A percentile compares a stretch with the other conserved stretches of the same genome.
Conservation (phyloP, 2,797 vertebrate genomes). For the Ispidina picta region DNA sequence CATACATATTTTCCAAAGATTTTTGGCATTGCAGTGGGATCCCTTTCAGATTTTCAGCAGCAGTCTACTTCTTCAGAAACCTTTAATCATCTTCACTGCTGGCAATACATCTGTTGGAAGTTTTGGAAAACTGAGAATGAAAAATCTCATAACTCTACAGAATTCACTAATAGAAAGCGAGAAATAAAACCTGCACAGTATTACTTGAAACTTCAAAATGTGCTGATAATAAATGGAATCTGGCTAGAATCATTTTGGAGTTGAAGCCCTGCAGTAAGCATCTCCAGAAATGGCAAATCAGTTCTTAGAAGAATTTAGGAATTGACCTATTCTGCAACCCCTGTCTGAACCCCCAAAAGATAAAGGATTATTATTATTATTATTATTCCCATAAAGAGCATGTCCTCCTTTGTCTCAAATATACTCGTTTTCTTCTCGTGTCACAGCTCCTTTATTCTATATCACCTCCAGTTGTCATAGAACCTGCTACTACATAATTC, state of each 20-base stretch:
- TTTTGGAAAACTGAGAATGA: constrained; percentile 42
- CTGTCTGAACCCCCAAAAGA: background rate
- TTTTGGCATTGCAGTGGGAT: constrained; percentile 39
- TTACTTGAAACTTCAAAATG: constrained; percentile 47
- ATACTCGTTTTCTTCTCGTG: background rate
- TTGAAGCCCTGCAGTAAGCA: background rate
- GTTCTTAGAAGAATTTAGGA: background rate
- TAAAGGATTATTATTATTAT: background rate
- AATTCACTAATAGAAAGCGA: constrained; percentile 61
- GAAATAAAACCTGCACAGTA: constrained; percentile 53
- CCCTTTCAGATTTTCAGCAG: constrained; percentile 61
- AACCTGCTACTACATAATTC: background rate
- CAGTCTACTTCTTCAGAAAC: constrained; percentile 44
- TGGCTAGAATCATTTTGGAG: constrained; percentile 19
- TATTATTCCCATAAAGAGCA: background rate
- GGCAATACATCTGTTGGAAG: constrained; percentile 59
- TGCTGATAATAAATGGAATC: constrained; percentile 57
- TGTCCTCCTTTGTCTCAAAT: background rate
- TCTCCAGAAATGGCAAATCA: background rate
- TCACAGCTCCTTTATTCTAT: background rate
- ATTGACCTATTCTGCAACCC: background rate
- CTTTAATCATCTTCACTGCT: constrained; percentile 63
- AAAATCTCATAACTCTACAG: constrained; percentile 46
- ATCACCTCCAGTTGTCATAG: background rate
- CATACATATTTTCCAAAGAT: constrained; percentile 28